phyloP scores from a whole-genome alignment of 2,797 vertebrate genomes.

The Anas flavirostris region DNA sequence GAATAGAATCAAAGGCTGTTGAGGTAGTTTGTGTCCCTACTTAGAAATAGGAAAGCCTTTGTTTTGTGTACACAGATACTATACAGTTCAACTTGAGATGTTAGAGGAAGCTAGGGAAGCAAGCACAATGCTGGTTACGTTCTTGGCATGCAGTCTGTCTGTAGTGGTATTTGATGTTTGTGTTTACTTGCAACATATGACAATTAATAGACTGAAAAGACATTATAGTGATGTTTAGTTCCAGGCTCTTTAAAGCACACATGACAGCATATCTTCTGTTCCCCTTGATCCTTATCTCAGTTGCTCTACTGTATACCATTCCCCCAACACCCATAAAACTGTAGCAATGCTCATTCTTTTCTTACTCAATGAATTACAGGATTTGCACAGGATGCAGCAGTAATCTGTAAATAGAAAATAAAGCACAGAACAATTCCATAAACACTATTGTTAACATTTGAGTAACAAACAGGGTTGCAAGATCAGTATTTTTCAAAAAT shows the following conservation, averaged over 20 bases:
- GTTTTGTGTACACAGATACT: constrained; percentile 9
- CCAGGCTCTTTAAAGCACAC: constrained; percentile 32
- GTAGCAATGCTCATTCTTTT: neutral
- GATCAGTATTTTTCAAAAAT: neutral
- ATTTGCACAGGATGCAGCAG: constrained; percentile 54
- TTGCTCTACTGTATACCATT: neutral
- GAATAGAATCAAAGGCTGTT: constrained; percentile 60
- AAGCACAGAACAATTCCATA: constrained; percentile 24
- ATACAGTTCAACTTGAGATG: neutral
- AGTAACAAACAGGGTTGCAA: neutral
- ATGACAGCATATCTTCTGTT: neutral
- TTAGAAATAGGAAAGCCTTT: constrained; percentile 67
- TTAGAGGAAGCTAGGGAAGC: constrained; percentile 48
- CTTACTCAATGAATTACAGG: constrained; percentile 28
- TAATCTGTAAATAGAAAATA: constrained; percentile 18
- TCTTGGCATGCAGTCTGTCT: constrained; percentile 47
- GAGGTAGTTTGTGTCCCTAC: constrained; percentile 27
- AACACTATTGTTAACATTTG: neutral
- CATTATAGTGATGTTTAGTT: constrained; percentile 38
- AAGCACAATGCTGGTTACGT: neutral
- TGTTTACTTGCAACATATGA: constrained; percentile 20
- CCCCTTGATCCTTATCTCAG: constrained; percentile 16
- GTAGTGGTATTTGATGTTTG: constrained; percentile 3
- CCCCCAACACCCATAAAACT: constrained; percentile 25
- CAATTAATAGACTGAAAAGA: constrained; percentile 52